Conservation (phyloP, 2,113 vertebrate species). For the Macroglossus sobrinus region DNA sequence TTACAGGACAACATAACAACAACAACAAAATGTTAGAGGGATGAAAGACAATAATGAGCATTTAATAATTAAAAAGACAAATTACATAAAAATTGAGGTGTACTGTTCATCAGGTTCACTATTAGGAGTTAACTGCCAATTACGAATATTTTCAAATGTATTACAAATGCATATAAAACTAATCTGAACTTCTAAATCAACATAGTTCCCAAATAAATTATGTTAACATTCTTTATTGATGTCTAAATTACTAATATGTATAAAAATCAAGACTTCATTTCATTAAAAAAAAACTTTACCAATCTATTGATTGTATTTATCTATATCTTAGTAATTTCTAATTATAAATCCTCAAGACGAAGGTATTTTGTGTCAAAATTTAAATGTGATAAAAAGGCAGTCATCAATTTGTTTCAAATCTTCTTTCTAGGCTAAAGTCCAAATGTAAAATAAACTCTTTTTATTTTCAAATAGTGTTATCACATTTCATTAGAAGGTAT, state of each 20-base stretch:
- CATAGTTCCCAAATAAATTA: not conserved
- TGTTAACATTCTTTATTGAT: not conserved
- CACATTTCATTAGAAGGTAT: not conserved
- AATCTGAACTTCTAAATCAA: not conserved
- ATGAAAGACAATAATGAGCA: not conserved
- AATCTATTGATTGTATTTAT: not conserved
- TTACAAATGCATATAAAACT: not conserved
- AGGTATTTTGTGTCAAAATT: not conserved
- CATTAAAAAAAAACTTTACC: not conserved
- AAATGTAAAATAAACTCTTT: not conserved
- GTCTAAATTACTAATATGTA: not conserved
- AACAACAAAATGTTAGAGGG: not conserved
- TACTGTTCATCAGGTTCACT: not conserved
- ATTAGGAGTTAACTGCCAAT: not conserved
- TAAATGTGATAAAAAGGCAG: not conserved
- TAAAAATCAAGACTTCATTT: not conserved
- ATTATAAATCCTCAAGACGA: not conserved
- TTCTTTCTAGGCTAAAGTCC: not conserved
- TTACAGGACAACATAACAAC: not conserved
- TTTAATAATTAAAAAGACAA: conserved; percentile 1
- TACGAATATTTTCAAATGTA: not conserved
- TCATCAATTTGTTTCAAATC: not conserved
- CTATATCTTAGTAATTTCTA: not conserved
- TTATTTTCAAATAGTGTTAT: not conserved
- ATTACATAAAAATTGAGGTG: not conserved